These are phyloP conservation scores for Eremophila alpestris DNA, from an alignment of 2,797 vertebrate species.

Conservation along the genomic window DNA sequence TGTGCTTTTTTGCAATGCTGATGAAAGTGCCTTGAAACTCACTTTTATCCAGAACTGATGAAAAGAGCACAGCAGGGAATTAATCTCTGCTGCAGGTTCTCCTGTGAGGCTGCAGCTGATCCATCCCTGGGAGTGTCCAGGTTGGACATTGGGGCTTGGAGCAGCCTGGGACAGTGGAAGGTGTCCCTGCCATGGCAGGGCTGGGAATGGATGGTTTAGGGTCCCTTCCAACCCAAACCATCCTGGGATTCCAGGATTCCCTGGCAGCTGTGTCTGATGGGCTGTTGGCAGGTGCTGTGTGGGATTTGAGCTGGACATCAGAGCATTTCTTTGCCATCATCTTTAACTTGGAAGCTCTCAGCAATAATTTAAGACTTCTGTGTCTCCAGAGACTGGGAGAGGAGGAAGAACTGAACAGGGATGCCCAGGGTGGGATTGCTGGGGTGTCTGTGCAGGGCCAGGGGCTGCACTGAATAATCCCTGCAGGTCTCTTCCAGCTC, in stretches of 20 bases:
- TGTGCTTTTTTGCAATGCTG: background rate
- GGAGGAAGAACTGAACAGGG: background rate
- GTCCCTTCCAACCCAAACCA: background rate
- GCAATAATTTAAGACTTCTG: background rate
- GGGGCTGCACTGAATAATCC: background rate
- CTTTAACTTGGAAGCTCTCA: background rate
- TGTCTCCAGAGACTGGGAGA: background rate
- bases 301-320: no score
- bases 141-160: accelerated
- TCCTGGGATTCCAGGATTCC: background rate
- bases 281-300: background rate
- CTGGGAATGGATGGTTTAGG: background rate
- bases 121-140: background rate
- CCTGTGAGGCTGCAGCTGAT: background rate
- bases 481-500: background rate
- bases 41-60: background rate
- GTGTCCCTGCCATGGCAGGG: background rate
- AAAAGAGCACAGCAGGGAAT: background rate
- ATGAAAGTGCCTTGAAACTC: background rate
- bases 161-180: accelerated
- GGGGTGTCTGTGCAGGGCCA: background rate
- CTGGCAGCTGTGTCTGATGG: background rate
- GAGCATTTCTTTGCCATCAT: background rate
- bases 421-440: background rate
- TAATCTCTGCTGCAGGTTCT: background rate